Evolutionary conservation across 1,140 invertebrate species (phyloP).

Genomic region (Campodea augens): DNA sequence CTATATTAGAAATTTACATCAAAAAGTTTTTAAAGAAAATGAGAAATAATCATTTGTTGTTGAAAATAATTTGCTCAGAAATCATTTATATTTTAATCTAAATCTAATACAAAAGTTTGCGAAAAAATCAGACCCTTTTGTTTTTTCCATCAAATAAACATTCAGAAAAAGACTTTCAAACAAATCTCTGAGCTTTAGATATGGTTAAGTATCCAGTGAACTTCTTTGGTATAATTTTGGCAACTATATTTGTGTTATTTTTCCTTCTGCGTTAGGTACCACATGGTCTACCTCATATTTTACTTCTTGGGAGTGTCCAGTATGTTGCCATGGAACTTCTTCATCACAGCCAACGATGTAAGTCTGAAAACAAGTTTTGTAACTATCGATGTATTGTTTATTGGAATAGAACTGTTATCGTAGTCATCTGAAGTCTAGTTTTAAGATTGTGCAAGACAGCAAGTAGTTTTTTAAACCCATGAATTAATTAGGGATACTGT

Average conservation of each 20-base stretch:
- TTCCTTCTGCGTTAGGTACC: constrained; percentile 39
- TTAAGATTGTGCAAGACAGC: constrained; percentile 11
- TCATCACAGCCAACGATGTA: constrained; percentile 85
- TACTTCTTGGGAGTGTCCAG: constrained; percentile 77
- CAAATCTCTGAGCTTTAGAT: no score
- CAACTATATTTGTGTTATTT: constrained; percentile 13
- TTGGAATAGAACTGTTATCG: constrained; percentile 1
- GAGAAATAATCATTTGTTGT: no score
- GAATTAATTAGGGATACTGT: neutral
- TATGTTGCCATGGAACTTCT: constrained; percentile 86
- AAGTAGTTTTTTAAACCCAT: neutral
- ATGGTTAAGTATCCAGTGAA: no score
- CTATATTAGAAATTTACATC: no score
- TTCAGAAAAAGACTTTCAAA: no score
- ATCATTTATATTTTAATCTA: no score
- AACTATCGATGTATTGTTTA: no score
- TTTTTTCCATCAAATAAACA: no score
- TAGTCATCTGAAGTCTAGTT: constrained; percentile 4
- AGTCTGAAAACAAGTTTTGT: constrained; percentile 29
- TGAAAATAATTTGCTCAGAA: no score
- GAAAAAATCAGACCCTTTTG: no score
- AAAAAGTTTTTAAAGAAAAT: no score
- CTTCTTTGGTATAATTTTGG: constrained; percentile 1
- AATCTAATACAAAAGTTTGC: no score
- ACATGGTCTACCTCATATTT: constrained; percentile 62